Evolutionary conservation across 2,797 vertebrate species (phyloP), one percentile per base, ranked within the genome.

Genomic region (Rhabdomys pumilio): DNA sequence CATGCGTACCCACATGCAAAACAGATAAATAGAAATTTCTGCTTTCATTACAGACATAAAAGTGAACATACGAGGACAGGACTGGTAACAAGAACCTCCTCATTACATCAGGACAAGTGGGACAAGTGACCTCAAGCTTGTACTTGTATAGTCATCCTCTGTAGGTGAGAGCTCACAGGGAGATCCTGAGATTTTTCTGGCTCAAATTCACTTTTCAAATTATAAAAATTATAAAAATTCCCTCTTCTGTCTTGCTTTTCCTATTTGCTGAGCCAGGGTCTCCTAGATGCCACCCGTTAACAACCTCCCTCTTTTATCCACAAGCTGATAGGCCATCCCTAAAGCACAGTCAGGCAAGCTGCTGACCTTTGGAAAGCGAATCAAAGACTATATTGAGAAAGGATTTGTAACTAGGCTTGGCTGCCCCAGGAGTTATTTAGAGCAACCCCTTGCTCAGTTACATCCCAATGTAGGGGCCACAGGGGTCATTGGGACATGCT

Each of bases 331-430:
- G 84, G 24, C 44, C 41, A 14, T 57, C 91, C 76, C 53, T 77
- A 86, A 93, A 89, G 96, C 92, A 93, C 73, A 61, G 57, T 79
- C 88, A 26, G 47, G 57, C 24, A 10, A 77, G 93, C 92, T 55
- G 26, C 47, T 92, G 95, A 96, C 96, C 95, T 96, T 86, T 75
- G 93, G 89, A 93, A 67, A 94, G 84, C 72, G 80, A 90, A 93
- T 87, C 85, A 82, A 50, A 81, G 90, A 67, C 92, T 94, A 77
- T 89, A 75, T 84, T 87, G 87, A 91, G 96, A 96, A 94, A 96
- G 92, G 80, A n/a, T 19, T 72, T 72, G 63, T 73, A 82, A 90
- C 38, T 29, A 6, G 38, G 22, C 61, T 65, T 1, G 22, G 55
- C 82, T 38, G 47, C 80, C 8, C 1, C 6, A 17, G 47, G 76